A percentile compares a stretch with the other conserved stretches of the same genome.
phyloP scores from a whole-genome alignment of 2,113 vertebrate genomes.

The Macheiramphus alcinus region DNA sequence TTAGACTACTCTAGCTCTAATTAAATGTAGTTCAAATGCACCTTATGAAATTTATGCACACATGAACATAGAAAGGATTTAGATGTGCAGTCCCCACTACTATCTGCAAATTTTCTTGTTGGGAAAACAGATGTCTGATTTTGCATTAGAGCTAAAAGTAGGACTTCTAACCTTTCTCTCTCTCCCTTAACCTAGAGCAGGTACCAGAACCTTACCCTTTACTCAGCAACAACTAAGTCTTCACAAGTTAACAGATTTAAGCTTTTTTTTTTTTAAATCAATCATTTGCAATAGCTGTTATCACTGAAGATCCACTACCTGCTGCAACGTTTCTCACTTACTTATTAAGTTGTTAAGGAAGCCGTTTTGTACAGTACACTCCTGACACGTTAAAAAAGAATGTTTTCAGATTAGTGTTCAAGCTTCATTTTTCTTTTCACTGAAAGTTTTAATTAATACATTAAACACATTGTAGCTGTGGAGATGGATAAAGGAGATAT shows the following conservation, averaged over 20 bases:
- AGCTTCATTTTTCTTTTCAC: conserved; percentile 48
- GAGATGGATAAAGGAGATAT: conserved; percentile 58
- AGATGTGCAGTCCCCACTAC: background rate
- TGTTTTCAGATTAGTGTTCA: conserved; percentile 54
- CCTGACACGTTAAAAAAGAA: conserved; percentile 45
- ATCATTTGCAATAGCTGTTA: conserved; percentile 4
- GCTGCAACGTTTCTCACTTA: background rate
- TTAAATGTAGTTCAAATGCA: conserved; percentile 19
- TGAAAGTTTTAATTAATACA: conserved; percentile 66
- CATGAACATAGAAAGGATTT: background rate
- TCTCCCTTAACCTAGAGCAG: background rate
- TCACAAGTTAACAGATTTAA: conserved; percentile 32
- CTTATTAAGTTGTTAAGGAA: conserved; percentile 41
- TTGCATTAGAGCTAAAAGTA: background rate
- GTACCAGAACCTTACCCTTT: background rate
- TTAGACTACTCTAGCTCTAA: background rate
- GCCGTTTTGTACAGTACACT: background rate
- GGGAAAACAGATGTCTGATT: background rate
- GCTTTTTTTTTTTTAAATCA: background rate
- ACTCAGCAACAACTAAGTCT: background rate
- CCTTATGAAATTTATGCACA: conserved; percentile 1
- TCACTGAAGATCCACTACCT: background rate
- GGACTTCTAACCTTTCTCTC: conserved; percentile 42
- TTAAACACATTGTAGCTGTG: conserved; percentile 63
- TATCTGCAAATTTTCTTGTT: conserved; percentile 11